A percentile compares a stretch with the other conserved stretches of the same genome.
Conservation (phyloP, 2,888 invertebrate genomes). For the Pseudococcus viburni region DNA sequence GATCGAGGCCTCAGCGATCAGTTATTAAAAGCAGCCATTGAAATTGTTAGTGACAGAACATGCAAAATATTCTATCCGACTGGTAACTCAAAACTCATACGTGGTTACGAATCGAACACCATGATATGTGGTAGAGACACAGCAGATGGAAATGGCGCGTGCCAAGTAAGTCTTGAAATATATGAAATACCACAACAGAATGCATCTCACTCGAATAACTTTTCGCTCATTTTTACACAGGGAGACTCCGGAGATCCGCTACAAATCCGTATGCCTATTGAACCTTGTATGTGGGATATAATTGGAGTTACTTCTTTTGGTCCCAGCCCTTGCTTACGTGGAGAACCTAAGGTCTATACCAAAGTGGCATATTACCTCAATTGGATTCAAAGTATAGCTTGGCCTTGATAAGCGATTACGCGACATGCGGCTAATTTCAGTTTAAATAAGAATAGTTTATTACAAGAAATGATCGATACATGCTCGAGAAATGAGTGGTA, state of each 20-base stretch:
- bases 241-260: constrained; percentile 85
- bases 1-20: constrained; percentile 59
- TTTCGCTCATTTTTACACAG: constrained; percentile 70
- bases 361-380: constrained; percentile 74
- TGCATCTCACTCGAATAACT: too few species aligned
- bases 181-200: too few species aligned
- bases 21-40: constrained; percentile 68
- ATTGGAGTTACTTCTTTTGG: constrained; percentile 76
- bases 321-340: constrained; percentile 71
- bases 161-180: constrained; percentile 68
- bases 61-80: constrained; percentile 63
- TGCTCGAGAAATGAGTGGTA: too few species aligned
- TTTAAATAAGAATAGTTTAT: too few species aligned
- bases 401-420: too few species aligned
- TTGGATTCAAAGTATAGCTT: constrained; percentile 77
- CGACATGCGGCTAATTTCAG: too few species aligned
- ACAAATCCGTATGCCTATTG: constrained; percentile 69
- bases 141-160: constrained; percentile 73
- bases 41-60: constrained; percentile 37
- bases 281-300: constrained; percentile 73
- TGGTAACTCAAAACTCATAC: neutral
- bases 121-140: constrained; percentile 72
- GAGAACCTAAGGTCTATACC: constrained; percentile 75
- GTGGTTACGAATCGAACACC: constrained; percentile 67
- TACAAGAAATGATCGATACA: too few species aligned